A percentile compares a stretch with the other conserved stretches of the same genome.
Conservation (phyloP, 2,888 invertebrate species). For the Tetheella fluctuosa region DNA sequence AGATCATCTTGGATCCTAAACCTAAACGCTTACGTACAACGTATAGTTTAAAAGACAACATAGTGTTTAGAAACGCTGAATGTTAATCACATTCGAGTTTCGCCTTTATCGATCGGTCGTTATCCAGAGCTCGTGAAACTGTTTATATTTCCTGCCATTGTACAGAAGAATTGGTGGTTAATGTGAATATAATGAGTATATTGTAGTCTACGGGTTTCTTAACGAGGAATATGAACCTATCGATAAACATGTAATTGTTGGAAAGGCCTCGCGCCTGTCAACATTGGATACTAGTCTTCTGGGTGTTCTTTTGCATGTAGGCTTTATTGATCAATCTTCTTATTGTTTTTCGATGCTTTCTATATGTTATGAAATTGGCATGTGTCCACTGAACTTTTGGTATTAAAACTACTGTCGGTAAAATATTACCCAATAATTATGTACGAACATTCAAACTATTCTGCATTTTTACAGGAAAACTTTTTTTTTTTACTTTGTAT, state of each 20-base stretch:
- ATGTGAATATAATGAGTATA: background rate
- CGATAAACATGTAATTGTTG: slow-evolving; percentile 28
- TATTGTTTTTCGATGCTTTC: slow-evolving; percentile 32
- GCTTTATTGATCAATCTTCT: slow-evolving; percentile 65
- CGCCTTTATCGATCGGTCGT: slow-evolving; percentile 68
- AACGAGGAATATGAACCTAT: background rate
- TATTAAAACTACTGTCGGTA: background rate
- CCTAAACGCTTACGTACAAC: background rate
- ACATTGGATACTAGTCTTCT: slow-evolving; percentile 31
- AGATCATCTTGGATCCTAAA: slow-evolving; percentile 13
- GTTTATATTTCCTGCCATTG: slow-evolving; percentile 49
- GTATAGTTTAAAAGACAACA: slow-evolving; percentile 23
- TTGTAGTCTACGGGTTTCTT: background rate
- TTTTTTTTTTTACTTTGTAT: too few relatives aligned
- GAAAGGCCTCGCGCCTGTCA: slow-evolving; percentile 49
- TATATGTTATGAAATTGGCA: slow-evolving; percentile 4
- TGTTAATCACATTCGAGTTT: slow-evolving; percentile 41
- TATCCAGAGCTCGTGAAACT: slow-evolving; percentile 55
- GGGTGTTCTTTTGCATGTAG: slow-evolving; percentile 34
- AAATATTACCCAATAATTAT: background rate
- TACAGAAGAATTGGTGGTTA: background rate
- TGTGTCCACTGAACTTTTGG: background rate
- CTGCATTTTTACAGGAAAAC: background rate
- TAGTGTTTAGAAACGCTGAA: slow-evolving; percentile 26
- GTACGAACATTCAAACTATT: background rate